A percentile compares a stretch with the other conserved stretches of the same genome.
phyloP scores from a whole-genome alignment of 2,797 vertebrate genomes.

The Anguilla marmorata region DNA sequence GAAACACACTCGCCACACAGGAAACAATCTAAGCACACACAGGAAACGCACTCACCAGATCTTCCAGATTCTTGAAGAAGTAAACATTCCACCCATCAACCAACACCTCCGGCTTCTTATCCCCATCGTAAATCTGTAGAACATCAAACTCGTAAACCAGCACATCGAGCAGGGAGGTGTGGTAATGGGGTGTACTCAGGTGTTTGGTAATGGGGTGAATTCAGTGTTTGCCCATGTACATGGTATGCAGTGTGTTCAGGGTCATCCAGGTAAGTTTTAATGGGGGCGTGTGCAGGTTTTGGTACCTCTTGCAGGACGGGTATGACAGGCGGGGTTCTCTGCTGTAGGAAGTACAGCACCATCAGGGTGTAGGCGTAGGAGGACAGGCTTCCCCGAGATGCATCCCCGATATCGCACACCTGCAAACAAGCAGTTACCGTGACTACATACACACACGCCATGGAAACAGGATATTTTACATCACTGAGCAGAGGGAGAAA shows the following conservation, averaged over 20 bases:
- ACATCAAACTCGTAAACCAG: constrained; percentile 32
- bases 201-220: neutral
- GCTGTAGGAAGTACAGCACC: constrained; percentile 94
- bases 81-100: constrained; percentile 94
- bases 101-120: constrained; percentile 82
- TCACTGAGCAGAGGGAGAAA: neutral
- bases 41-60: constrained; percentile 75
- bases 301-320: constrained; percentile 94
- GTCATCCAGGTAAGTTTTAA: neutral
- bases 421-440: constrained; percentile 45
- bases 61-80: constrained; percentile 84
- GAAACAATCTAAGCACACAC: neutral
- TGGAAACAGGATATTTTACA: neutral
- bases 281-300: neutral
- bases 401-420: constrained; percentile 96
- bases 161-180: neutral
- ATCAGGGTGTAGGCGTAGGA: constrained; percentile 96
- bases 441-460: neutral
- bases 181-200: neutral
- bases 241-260: neutral
- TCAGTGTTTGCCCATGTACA: neutral
- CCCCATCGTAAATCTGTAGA: constrained; percentile 83
- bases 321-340: constrained; percentile 87
- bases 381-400: constrained; percentile 91
- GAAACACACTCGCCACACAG: neutral